A percentile compares a stretch with the other conserved stretches of the same genome.
These are phyloP conservation scores for Atethmia centrago DNA, from an alignment of 2,888 invertebrate species.

Conservation along the genomic window DNA sequence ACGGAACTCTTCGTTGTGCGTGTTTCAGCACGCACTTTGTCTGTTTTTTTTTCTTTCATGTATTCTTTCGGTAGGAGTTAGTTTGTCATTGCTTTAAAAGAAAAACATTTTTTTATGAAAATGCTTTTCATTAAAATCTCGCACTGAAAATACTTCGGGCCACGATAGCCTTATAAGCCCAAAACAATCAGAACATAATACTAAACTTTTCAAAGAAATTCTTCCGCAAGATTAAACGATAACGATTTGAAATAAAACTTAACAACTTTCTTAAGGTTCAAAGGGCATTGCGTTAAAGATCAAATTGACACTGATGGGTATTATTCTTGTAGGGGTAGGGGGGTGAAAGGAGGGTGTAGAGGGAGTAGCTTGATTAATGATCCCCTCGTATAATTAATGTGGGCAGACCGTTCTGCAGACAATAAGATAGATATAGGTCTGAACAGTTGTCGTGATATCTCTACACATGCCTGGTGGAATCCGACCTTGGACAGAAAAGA, in stretches of 20 bases:
- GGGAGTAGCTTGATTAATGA: constrained; percentile 81
- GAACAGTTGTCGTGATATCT: constrained; percentile 61
- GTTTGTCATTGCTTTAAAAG: background rate
- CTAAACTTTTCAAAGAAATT: constrained; percentile 20
- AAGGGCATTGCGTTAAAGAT: constrained; percentile 68
- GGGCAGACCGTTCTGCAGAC: constrained; percentile 76
- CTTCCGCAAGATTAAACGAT: constrained; percentile 35
- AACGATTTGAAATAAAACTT: constrained; percentile 49
- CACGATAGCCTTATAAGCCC: too few relatives aligned
- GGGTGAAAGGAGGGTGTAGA: constrained; percentile 16
- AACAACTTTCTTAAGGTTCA: constrained; percentile 43
- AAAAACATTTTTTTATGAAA: background rate
- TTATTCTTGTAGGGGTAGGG: constrained; percentile 66
- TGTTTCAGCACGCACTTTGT: too few relatives aligned
- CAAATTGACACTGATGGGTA: constrained; percentile 80
- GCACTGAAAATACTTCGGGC: too few relatives aligned
- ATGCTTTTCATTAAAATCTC: background rate
- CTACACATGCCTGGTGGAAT: constrained; percentile 36
- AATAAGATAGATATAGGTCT: constrained; percentile 71
- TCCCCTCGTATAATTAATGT: constrained; percentile 83
- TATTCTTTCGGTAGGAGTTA: background rate
- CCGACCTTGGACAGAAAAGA: constrained; percentile 44
- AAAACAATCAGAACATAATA: background rate
- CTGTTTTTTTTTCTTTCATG: background rate
- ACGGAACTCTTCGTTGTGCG: too few relatives aligned